Evolutionary conservation across 2,113 vertebrate genomes (phyloP).

Genomic region (Tapirus terrestris): DNA sequence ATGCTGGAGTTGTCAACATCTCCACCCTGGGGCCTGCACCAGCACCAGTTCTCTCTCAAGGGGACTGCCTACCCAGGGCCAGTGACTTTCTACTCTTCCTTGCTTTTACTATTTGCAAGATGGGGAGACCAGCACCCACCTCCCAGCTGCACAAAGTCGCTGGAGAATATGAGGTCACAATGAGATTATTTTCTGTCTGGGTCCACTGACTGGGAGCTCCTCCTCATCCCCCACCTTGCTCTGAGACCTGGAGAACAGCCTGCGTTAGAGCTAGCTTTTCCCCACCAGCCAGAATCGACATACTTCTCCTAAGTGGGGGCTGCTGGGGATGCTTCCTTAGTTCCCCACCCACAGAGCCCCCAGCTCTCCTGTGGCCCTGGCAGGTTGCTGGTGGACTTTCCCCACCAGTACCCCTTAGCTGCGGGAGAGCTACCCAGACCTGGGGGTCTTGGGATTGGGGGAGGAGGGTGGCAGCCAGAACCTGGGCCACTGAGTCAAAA

Average conservation of each 20-base stretch:
- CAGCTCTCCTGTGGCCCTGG: background rate
- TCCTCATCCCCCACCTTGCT: background rate
- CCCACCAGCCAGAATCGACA: background rate
- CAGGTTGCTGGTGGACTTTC: background rate
- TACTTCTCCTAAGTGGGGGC: background rate
- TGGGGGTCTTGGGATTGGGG: background rate
- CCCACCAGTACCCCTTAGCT: background rate
- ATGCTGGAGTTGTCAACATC: background rate
- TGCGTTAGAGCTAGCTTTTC: background rate
- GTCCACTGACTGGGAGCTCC: background rate
- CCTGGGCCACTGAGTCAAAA: background rate
- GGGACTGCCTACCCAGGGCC: background rate
- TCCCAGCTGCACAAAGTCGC: background rate
- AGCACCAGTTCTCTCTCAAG: background rate
- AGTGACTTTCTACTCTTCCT: background rate
- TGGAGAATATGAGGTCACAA: background rate
- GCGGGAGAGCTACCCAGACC: background rate
- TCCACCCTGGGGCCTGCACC: background rate
- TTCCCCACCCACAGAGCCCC: background rate
- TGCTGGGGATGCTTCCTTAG: background rate
- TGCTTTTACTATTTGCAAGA: background rate
- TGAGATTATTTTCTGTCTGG: background rate
- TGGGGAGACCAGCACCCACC: background rate
- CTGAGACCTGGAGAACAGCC: background rate
- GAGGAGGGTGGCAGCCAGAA: background rate